These are phyloP conservation scores for Crotalus helleri DNA, from an alignment of 2,113 vertebrate genomes.

Conservation along the genomic window DNA sequence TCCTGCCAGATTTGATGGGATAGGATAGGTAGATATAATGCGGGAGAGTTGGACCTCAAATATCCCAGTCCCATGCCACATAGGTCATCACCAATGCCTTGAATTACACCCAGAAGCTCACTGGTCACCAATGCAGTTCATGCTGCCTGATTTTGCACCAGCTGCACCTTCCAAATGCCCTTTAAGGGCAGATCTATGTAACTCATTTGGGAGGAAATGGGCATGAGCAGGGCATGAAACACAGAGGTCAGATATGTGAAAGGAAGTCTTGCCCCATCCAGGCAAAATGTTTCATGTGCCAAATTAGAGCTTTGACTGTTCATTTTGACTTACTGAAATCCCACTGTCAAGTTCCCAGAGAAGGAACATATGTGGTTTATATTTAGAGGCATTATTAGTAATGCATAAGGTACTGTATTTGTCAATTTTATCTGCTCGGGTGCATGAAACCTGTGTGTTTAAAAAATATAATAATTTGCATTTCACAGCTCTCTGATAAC, in stretches of 20 bases:
- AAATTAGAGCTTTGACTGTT: slow-evolving; percentile 62
- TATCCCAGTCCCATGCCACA: background rate
- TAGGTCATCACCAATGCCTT: background rate
- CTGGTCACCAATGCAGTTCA: background rate
- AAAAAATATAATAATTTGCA: slow-evolving; percentile 87
- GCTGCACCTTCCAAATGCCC: background rate
- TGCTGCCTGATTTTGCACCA: background rate
- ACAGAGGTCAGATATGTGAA: slow-evolving; percentile 35
- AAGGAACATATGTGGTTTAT: slow-evolving; percentile 74
- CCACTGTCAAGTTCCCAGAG: slow-evolving; percentile 75
- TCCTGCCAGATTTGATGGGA: background rate
- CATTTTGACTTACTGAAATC: slow-evolving; percentile 74
- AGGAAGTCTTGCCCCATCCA: slow-evolving; percentile 12
- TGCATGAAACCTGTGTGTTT: slow-evolving; percentile 83
- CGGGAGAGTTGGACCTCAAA: background rate
- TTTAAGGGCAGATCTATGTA: background rate
- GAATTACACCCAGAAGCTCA: background rate
- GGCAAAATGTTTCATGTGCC: slow-evolving; percentile 60
- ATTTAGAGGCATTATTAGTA: slow-evolving; percentile 83
- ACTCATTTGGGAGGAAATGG: background rate
- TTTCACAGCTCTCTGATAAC: slow-evolving; percentile 81
- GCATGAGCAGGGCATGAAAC: background rate
- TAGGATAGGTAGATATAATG: background rate
- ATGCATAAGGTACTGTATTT: slow-evolving; percentile 85
- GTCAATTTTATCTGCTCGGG: slow-evolving; percentile 86